Base-by-base conservation (phyloP, 64 coral and sea anemone genomes). In the Trachythela sp. region DNA sequence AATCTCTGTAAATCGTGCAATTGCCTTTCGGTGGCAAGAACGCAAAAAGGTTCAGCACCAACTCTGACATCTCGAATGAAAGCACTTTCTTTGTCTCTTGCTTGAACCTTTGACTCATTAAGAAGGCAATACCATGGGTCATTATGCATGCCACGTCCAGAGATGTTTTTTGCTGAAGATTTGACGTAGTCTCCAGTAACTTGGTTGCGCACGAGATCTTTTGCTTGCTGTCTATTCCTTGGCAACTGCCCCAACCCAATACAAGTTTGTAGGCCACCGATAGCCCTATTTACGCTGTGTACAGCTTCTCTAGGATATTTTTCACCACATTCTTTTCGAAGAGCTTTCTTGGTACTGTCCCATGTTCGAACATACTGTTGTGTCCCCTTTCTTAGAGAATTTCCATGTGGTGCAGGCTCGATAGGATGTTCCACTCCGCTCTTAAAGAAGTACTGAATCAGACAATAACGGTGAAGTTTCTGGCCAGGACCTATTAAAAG, bases 391-490 rank as follows among this genome's bases (percentile, higher is more conserved):
- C 70, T 93, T 67, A 86, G 88, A 20, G 84, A 86, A 86, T 93
- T 93, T 32, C 88, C 92, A 83, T 93, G 88, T 43, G 84, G 84
- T 34, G 54, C 40, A 33, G 49, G 49, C 0, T 83, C 83, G 68
- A 93, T 80, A 18, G 88, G 60, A 58, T 93, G 92, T 80, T 93
- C 92, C 42, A 67, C 26, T 20, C 87, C 87, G 70, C 39, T 49
- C 37, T 85, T 93, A 42, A 86, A 89, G 60, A 39, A 85, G 48
- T 89, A 89, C 87, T 93, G 92, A 35, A 93, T 58, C 42, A 93
- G 13, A 54, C 92, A 92, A 48, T 92, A 77, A 37, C 43, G 80
- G 59, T 92, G 80, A 36, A 85, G 37, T 92, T 71, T 54, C 42
- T 58, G 52, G 31, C 87, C 87, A 92, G 86, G 58, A 41, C 36